These are phyloP conservation scores for Scytalopus superciliaris DNA, from an alignment of 2,113 vertebrate genomes.

Conservation along the genomic window DNA sequence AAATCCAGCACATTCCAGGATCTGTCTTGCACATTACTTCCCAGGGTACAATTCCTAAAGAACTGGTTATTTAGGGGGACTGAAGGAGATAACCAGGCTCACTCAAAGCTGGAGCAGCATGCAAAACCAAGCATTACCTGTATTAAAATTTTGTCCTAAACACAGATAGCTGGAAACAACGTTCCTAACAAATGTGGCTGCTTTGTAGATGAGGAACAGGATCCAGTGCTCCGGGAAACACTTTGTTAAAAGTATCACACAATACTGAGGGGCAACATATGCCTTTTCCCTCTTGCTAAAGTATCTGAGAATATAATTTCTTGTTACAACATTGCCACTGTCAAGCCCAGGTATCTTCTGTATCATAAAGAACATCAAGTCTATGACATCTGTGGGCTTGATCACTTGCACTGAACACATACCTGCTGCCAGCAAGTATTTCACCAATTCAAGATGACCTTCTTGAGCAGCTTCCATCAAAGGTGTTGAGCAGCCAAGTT, in stretches of 20 bases:
- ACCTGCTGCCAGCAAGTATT: slow-evolving; percentile 96
- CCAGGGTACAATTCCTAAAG: not conserved
- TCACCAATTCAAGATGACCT: slow-evolving; percentile 96
- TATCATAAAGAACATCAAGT: not conserved
- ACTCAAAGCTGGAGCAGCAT: not conserved
- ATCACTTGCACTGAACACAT: not conserved
- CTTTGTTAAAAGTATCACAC: not conserved
- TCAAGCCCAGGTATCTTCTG: not conserved
- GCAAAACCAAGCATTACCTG: not conserved
- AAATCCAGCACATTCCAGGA: not conserved
- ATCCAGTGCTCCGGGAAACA: not conserved
- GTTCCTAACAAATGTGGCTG: not conserved
- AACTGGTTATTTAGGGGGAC: not conserved
- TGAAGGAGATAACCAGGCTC: not conserved
- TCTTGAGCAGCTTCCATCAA: slow-evolving; percentile 99
- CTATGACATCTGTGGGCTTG: not conserved
- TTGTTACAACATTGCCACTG: not conserved
- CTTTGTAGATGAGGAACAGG: not conserved
- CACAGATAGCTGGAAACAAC: not conserved
- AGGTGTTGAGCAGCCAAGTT: slow-evolving; percentile 96
- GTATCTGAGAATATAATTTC: not conserved
- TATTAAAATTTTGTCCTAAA: not conserved
- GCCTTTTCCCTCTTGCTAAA: not conserved
- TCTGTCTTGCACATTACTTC: not conserved
- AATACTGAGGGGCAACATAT: not conserved